These are phyloP conservation scores for Ephestia elutella DNA, from an alignment of 1,140 invertebrate genomes.

Conservation along the genomic window DNA sequence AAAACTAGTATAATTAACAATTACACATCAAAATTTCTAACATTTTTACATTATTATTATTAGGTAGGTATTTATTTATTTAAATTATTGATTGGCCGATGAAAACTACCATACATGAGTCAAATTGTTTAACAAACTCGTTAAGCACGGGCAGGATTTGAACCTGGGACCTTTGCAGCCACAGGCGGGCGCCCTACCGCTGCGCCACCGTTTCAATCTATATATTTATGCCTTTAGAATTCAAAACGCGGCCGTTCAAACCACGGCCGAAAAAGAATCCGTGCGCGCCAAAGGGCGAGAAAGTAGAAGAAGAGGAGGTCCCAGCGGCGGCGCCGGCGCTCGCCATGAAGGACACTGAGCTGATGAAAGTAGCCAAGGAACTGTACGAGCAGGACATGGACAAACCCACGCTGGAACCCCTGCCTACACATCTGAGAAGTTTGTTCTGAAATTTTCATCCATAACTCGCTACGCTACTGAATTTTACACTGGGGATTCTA, in stretches of 20 bases:
- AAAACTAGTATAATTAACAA: no score
- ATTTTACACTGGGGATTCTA: neutral
- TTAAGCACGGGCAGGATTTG: no score
- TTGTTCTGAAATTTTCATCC: slow-evolving; percentile 26
- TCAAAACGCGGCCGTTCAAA: slow-evolving; percentile 53
- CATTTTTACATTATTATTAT: no score
- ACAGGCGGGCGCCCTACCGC: no score
- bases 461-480: neutral
- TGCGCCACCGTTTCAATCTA: no score
- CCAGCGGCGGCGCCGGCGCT: slow-evolving; percentile 33
- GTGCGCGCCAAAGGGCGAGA: slow-evolving; percentile 21
- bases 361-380: slow-evolving; percentile 55
- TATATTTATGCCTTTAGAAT: slow-evolving; percentile 44
- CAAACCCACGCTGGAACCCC: slow-evolving; percentile 49
- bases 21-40: no score
- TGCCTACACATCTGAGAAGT: slow-evolving; percentile 55
- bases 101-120: no score
- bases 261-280: slow-evolving; percentile 46
- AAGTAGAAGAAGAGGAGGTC: slow-evolving; percentile 18
- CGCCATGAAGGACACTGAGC: slow-evolving; percentile 57
- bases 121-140: no score
- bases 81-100: no score
- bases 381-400: slow-evolving; percentile 53
- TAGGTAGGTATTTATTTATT: no score
- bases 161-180: no score